A percentile compares a stretch with the other conserved stretches of the same genome.
Conservation (phyloP, 2,113 vertebrate genomes). For the Aptenodytes patagonicus region DNA sequence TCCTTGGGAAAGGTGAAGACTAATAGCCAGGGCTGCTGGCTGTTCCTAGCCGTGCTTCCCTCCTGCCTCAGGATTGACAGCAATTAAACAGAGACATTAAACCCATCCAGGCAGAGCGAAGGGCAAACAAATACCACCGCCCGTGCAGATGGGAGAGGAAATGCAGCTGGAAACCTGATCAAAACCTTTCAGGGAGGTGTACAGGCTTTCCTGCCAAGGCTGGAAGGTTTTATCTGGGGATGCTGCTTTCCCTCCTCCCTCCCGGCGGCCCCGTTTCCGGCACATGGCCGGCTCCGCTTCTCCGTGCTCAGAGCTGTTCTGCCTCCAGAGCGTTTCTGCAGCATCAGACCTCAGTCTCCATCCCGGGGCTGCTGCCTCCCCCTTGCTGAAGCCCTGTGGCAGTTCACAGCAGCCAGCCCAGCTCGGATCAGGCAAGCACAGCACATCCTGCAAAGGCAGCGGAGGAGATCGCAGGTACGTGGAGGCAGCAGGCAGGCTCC, state of each 20-base stretch:
- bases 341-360: fast-evolving
- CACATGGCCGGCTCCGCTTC: neutral
- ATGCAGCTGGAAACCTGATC: neutral
- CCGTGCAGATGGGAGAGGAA: fast-evolving
- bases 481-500: neutral
- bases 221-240: neutral
- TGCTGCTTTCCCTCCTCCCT: neutral
- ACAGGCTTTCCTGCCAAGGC: neutral
- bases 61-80: neutral
- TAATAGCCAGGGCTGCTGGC: neutral
- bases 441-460: neutral
- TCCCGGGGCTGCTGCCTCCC: neutral
- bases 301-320: neutral
- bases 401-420: fast-evolving
- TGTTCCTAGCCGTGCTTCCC: neutral
- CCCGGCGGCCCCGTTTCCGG: neutral
- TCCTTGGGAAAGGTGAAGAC: neutral
- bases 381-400: neutral
- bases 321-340: neutral
- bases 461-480: neutral
- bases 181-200: neutral
- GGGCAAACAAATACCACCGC: neutral
- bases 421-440: neutral
- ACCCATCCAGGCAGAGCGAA: neutral
- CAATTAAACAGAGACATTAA: neutral